Conservation (phyloP, 2,888 invertebrate species). For the Leptarthrus brevirostris region DNA sequence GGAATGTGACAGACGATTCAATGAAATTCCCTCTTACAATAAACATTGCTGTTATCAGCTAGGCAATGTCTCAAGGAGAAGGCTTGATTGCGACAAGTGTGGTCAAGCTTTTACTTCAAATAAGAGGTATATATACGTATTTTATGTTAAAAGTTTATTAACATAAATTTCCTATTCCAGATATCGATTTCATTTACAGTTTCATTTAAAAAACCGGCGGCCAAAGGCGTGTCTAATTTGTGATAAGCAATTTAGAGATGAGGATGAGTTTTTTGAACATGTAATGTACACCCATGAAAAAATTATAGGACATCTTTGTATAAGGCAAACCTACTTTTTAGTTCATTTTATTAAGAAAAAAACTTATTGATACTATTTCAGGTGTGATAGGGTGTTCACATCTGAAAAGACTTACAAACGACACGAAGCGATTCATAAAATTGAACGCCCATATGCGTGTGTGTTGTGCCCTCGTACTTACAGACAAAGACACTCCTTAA, state of each 20-base stretch:
- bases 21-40: slow-evolving; percentile 62
- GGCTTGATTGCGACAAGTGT: slow-evolving; percentile 60
- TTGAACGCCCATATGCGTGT: slow-evolving; percentile 56
- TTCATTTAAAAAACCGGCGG: slow-evolving; percentile 62
- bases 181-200: slow-evolving; percentile 64
- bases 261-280: slow-evolving; percentile 63
- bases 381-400: slow-evolving; percentile 62
- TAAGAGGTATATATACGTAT: slow-evolving; percentile 59
- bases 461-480: slow-evolving; percentile 57
- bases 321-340: slow-evolving; percentile 51
- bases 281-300: slow-evolving; percentile 62
- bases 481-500: slow-evolving; percentile 44
- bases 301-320: slow-evolving; percentile 58
- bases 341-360: too few relatives aligned
- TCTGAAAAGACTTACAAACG: slow-evolving; percentile 54
- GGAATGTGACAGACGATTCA: slow-evolving; percentile 61
- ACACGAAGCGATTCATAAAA: slow-evolving; percentile 57
- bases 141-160: too few relatives aligned
- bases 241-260: slow-evolving; percentile 59
- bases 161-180: slow-evolving; percentile 54
- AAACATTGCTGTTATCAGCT: slow-evolving; percentile 63
- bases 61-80: slow-evolving; percentile 50
- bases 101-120: slow-evolving; percentile 61
- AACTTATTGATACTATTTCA: slow-evolving; percentile 50
- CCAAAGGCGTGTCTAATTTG: slow-evolving; percentile 63